Evolutionary conservation across 2,797 vertebrate species (phyloP).

Genomic region (Myioborus miniatus): DNA sequence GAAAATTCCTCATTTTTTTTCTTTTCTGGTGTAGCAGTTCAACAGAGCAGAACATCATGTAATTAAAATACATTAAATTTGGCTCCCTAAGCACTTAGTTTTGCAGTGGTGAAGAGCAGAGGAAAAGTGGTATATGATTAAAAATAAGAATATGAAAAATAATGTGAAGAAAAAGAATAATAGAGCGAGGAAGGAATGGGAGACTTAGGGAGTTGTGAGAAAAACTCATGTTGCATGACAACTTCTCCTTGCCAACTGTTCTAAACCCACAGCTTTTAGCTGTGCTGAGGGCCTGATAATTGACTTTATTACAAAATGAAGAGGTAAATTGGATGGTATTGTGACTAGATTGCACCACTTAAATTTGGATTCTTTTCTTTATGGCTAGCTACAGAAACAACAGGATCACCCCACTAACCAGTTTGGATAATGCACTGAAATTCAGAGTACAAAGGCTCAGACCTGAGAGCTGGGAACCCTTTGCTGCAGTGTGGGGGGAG

Average conservation of each 20-base stretch:
- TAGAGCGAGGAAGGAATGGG: not conserved
- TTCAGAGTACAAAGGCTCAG: not conserved
- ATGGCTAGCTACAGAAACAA: not conserved
- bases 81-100: not conserved
- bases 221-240: not conserved
- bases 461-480: not conserved
- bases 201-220: not conserved
- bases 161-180: not conserved
- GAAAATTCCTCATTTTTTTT: not conserved
- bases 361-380: not conserved
- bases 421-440: not conserved
- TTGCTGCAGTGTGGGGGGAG: not conserved
- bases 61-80: constrained; percentile 24
- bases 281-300: not conserved
- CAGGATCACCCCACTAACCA: not conserved
- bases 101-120: not conserved
- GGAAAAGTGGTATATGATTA: not conserved
- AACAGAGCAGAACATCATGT: not conserved
- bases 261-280: not conserved
- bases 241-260: not conserved
- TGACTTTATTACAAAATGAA: not conserved
- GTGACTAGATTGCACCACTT: not conserved
- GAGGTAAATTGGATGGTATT: not conserved
- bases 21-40: not conserved
- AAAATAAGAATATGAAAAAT: not conserved